Evolutionary conservation across 2,113 vertebrate species (phyloP), one percentile per base, ranked within the genome.

Genomic region (Brachyhypopomus occidentalis): DNA sequence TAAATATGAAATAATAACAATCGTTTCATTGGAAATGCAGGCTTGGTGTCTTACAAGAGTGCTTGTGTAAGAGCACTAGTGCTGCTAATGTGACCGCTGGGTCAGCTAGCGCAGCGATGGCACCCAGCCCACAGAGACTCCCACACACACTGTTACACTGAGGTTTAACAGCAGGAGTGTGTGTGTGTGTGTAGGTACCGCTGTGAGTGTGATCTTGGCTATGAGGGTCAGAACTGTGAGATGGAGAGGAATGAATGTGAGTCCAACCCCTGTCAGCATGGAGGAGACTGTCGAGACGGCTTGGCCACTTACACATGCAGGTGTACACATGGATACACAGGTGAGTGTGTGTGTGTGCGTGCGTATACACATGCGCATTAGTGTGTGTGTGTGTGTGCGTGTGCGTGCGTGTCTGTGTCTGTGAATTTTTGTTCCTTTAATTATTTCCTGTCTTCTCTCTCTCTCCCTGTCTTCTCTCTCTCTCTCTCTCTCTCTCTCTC

Each of bases 221-320:
- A 95, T 95, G 79, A 89, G 70, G 97, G 97, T 78, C 83, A 90
- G 83, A 94, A 94, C 86, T 98, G 97, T 59, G 94, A 96, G 48
- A 90, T 94, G 87, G 95, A 97, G 85, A 94, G 90, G 75, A 93
- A 98, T 0, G 96, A 97, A 79, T 98, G 97, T 80, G 93, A 94
- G 87, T 93, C 94, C 8, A 94, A 90, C 84, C 97, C 96, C 0
- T 98, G 97, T 87, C 95, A 94, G 75, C 94, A 97, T 0, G 93
- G 92, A 67, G 97, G 94, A 83, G 92, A 86, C 6, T 98, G 97
- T 86, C 84, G 93, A 52, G 93, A 97, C 81, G 90, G 92, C 20
- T 88, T 94, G 84, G 96, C 97, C 58, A 94, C 93, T 56, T 97
- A 97, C 88, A 94, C 88, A 66, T 98, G 97, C 83, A 85, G 86